A percentile compares a stretch with the other conserved stretches of the same genome.
Conservation (phyloP, 2,888 invertebrate species). For the Eupithecia vulgata region DNA sequence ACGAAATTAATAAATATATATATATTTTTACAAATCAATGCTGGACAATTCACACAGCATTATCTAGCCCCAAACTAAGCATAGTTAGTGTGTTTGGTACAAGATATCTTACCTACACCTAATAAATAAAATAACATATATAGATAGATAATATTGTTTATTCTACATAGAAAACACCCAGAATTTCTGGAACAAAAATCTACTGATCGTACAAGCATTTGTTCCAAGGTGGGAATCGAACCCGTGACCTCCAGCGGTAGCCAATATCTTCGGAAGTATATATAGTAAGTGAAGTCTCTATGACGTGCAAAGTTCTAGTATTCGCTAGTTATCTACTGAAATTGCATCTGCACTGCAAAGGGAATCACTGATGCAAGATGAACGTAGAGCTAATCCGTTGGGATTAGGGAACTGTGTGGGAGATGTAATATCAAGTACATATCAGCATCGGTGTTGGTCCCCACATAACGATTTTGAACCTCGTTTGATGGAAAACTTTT, state of each 20-base stretch:
- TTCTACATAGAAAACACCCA: too few relatives aligned
- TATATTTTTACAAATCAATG: not conserved
- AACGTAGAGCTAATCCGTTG: slow-evolving; percentile 24
- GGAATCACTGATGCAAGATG: slow-evolving; percentile 31
- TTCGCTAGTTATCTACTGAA: not conserved
- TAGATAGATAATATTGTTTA: too few relatives aligned
- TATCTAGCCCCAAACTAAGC: not conserved
- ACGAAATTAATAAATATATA: not conserved
- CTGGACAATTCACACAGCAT: too few relatives aligned
- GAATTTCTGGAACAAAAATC: not conserved
- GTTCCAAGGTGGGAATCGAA: not conserved
- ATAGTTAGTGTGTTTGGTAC: too few relatives aligned
- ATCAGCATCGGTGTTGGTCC: not conserved
- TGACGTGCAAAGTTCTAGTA: not conserved
- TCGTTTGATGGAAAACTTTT: not conserved
- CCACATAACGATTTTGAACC: not conserved
- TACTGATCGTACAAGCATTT: not conserved
- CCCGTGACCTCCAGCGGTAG: not conserved
- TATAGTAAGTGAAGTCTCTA: not conserved
- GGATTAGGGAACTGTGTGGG: slow-evolving; percentile 17
- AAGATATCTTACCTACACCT: too few relatives aligned
- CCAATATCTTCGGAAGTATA: not conserved
- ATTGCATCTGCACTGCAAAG: slow-evolving; percentile 21
- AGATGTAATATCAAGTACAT: slow-evolving; percentile 9
- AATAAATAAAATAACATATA: too few relatives aligned